Percentiles rank a stretch among this genome's conserved stretches.
Conservation (phyloP, 2,888 invertebrate genomes). For the Catocala nupta region DNA sequence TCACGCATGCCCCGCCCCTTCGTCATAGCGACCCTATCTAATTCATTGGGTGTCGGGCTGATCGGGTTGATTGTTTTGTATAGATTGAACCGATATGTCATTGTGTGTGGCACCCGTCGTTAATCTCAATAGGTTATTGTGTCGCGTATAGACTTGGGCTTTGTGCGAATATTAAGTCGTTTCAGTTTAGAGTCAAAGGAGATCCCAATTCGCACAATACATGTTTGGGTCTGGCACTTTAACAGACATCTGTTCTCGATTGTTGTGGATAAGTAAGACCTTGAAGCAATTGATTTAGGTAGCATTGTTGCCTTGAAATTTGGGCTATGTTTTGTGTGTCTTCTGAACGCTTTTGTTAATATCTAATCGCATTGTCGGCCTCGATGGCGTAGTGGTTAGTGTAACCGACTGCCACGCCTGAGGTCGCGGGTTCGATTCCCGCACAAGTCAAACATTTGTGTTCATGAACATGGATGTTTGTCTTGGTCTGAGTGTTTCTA, state of each 20-base stretch:
- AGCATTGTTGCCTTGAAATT: not conserved
- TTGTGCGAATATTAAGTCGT: not conserved
- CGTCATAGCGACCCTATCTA: too few species aligned
- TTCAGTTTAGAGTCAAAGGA: not conserved
- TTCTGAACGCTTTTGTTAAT: too few species aligned
- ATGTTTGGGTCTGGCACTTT: not conserved
- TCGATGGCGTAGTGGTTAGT: too few species aligned
- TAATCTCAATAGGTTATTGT: constrained; percentile 5
- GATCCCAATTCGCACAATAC: not conserved
- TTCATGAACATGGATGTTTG: too few species aligned
- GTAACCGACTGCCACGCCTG: too few species aligned
- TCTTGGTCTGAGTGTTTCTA: too few species aligned
- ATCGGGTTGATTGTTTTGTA: constrained; percentile 6
- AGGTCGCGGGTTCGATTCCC: too few species aligned
- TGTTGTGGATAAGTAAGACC: not conserved
- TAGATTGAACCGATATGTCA: not conserved
- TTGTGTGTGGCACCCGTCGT: not conserved
- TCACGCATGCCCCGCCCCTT: too few species aligned
- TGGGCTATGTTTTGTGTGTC: not conserved
- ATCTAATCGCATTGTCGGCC: too few species aligned
- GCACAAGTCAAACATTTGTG: too few species aligned
- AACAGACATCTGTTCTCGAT: not conserved
- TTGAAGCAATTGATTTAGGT: not conserved
- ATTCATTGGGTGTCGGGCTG: constrained; percentile 7
- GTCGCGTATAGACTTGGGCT: not conserved